Evolutionary conservation across 2,888 invertebrate genomes (phyloP).

Genomic region (Cistogaster globosa): DNA sequence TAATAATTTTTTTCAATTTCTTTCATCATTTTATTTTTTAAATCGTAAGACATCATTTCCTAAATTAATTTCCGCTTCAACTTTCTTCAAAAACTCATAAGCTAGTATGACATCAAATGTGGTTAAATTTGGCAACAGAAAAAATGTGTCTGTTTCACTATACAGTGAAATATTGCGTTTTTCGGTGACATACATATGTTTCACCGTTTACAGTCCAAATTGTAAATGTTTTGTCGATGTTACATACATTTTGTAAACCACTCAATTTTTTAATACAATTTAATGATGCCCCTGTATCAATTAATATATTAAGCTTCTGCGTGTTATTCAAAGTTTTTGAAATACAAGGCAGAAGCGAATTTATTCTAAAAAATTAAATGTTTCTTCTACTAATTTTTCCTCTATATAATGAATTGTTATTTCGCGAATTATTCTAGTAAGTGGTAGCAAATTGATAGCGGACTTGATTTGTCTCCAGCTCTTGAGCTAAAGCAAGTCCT

Average conservation of each 20-base stretch:
- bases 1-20: neutral
- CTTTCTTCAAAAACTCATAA: constrained; percentile 11
- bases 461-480: constrained; percentile 7
- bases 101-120: neutral
- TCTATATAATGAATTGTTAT: too few species aligned
- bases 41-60: constrained; percentile 14
- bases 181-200: too few species aligned
- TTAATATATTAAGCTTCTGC: too few species aligned
- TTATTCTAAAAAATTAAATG: constrained; percentile 17
- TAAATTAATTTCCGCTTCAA: constrained; percentile 34
- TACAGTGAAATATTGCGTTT: too few species aligned
- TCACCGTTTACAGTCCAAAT: neutral
- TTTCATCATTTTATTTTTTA: neutral
- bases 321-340: neutral
- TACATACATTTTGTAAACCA: neutral
- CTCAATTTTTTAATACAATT: neutral
- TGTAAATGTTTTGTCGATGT: neutral
- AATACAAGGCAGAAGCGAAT: constrained; percentile 13
- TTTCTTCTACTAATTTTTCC: neutral
- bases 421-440: too few species aligned
- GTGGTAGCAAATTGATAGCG: neutral
- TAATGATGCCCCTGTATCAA: neutral
- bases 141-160: too few species aligned
- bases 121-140: too few species aligned
- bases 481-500: constrained; percentile 10